Evolutionary conservation across 2,113 vertebrate genomes (phyloP), one percentile per base, ranked within the genome.

Genomic region (Tragulus kanchil): DNA sequence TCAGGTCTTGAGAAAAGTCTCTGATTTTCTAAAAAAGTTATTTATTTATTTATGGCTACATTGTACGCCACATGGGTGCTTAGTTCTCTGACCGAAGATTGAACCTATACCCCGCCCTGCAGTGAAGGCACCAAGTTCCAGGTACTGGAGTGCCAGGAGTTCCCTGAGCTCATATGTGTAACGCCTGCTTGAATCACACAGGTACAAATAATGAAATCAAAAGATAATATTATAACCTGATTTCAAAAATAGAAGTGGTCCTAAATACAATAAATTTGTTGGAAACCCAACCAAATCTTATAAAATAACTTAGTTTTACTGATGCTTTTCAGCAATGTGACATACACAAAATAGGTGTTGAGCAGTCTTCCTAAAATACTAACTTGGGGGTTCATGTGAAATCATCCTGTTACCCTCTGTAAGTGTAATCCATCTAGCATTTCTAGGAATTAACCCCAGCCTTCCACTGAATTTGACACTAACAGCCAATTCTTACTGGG

Each of bases 211-310:
- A 58, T 69, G n/a, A 94, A 75, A 77, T n/a, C 21, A 25, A 61
- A 69, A 92, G 21, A 31, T 56, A 58, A 45, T n/a, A 52, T 94
- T 59, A 75, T 59, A 42, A 36, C 62, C 13, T 78, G 48, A 61
- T 77, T 54, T 78, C 36, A 54, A 65, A 17, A 52, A 42, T 31
- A 50, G 6, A 59, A 56, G 26, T 52, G 54, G 3, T 16, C 23
- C 56, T 85, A 42, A 83, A 31, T 25, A 59, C 19, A 42, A 3
- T 16, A 7, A 58, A n/a, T 17, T 25, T 69, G 10, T 75, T 86
- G 82, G 59, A 95, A 97, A 26, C 78, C 52, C 84, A 89, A 13
- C 23, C 48, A 94, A 42, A 89, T 94, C 36, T 67, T 58, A 59
- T 12, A 62, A 64, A 92, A 54, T 82, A 65, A 81, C 84, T 78